Conservation (phyloP, 2,888 invertebrate genomes). For the Phanerotoma sp. region DNA sequence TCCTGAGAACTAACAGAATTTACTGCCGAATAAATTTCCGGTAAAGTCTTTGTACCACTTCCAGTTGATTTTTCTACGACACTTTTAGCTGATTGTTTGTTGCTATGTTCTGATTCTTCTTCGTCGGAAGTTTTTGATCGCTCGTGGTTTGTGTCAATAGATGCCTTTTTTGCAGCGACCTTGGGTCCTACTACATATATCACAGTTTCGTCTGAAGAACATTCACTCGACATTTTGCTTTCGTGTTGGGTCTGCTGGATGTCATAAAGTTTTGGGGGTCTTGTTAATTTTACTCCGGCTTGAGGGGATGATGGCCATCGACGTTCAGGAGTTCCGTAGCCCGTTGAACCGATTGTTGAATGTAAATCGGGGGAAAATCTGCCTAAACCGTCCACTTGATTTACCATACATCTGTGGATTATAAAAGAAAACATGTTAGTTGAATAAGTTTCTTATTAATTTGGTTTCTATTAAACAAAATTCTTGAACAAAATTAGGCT, state of each 20-base stretch:
- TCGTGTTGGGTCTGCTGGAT: slow-evolving; percentile 50
- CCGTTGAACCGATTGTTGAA: slow-evolving; percentile 27
- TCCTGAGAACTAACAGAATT: slow-evolving; percentile 75
- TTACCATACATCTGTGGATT: slow-evolving; percentile 51
- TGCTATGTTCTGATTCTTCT: slow-evolving; percentile 28
- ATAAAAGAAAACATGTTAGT: slow-evolving; percentile 17
- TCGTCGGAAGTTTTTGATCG: slow-evolving; percentile 31
- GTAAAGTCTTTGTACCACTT: slow-evolving; percentile 58
- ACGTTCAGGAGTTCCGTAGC: slow-evolving; percentile 51
- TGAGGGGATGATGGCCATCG: slow-evolving; percentile 29
- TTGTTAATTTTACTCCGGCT: slow-evolving; percentile 24
- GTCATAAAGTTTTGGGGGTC: slow-evolving; percentile 45
- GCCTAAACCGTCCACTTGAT: slow-evolving; percentile 68
- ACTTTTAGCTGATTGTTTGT: slow-evolving; percentile 32
- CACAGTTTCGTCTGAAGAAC: slow-evolving; percentile 57
- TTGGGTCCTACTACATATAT: slow-evolving; percentile 52
- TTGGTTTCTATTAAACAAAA: background rate
- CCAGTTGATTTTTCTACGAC: slow-evolving; percentile 50
- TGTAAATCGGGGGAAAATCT: slow-evolving; percentile 35
- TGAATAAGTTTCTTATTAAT: background rate
- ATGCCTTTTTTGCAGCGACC: slow-evolving; percentile 19
- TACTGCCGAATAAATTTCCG: slow-evolving; percentile 67
- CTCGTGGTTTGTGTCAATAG: slow-evolving; percentile 21
- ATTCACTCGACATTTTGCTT: slow-evolving; percentile 56
- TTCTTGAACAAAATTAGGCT: too few relatives aligned